A percentile compares a stretch with the other conserved stretches of the same genome.
Evolutionary conservation across 2,797 vertebrate species (phyloP).

Genomic region (Kryptopterus vitreolus): DNA sequence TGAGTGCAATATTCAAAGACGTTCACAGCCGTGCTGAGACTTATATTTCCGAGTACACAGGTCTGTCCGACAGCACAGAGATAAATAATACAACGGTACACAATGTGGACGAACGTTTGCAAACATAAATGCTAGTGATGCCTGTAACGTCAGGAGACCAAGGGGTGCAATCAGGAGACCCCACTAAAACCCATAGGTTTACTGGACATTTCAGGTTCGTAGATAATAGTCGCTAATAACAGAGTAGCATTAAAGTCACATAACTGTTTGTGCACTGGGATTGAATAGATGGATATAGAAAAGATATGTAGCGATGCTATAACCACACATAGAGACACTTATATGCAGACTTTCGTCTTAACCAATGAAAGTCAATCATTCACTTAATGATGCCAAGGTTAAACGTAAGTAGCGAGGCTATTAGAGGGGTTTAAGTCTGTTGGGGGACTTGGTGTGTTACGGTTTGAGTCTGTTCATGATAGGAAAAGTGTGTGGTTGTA

Average conservation of each 20-base stretch:
- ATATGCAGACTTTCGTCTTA: conserved; percentile 9
- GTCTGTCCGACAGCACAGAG: neutral
- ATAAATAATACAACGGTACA: neutral
- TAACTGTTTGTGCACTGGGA: no score
- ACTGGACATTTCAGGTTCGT: no score
- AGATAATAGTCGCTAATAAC: neutral
- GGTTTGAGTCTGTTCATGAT: neutral
- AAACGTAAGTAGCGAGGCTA: conserved; percentile 28
- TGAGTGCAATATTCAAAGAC: neutral
- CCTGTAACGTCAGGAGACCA: no score
- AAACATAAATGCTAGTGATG: no score
- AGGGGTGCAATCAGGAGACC: no score
- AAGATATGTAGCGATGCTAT: neutral
- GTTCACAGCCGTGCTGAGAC: neutral
- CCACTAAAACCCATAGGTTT: no score
- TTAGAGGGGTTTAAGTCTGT: conserved; percentile 14
- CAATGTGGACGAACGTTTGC: no score
- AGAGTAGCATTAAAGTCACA: neutral
- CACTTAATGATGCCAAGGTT: conserved; percentile 37
- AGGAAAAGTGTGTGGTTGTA: neutral
- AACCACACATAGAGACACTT: neutral
- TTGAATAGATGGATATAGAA: no score
- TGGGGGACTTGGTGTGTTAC: conserved; percentile 9
- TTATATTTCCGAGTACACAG: neutral
- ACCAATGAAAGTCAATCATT: neutral